Evolutionary conservation across 1,140 invertebrate species (phyloP).

Genomic region (Andricus grossulariae): DNA sequence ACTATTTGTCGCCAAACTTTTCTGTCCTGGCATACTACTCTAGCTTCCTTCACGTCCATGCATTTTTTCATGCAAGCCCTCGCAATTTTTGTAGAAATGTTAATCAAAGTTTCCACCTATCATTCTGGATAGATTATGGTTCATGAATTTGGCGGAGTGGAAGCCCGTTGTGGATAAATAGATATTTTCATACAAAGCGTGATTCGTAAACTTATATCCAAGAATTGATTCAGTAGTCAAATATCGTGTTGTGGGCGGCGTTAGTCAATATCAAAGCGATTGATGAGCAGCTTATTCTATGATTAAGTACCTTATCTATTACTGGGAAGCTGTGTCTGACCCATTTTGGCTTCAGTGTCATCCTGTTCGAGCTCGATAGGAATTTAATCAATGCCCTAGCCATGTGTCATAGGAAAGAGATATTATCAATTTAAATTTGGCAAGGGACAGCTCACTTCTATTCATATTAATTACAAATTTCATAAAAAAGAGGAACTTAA

Average conservation of each 20-base stretch:
- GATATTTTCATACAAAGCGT: neutral
- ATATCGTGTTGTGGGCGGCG: neutral
- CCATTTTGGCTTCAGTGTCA: constrained; percentile 49
- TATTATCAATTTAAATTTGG: constrained; percentile 10
- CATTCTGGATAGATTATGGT: too few species aligned
- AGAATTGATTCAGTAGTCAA: neutral
- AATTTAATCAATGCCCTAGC: constrained; percentile 51
- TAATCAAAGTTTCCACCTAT: too few species aligned
- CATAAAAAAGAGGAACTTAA: neutral
- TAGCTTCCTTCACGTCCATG: too few species aligned
- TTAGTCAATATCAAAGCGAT: constrained; percentile 46
- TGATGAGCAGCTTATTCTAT: constrained; percentile 53
- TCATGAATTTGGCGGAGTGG: too few species aligned
- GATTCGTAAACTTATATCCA: neutral
- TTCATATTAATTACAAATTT: neutral
- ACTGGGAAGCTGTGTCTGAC: constrained; percentile 50
- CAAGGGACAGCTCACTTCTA: neutral
- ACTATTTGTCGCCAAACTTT: too few species aligned
- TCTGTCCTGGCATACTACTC: too few species aligned
- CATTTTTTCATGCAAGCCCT: too few species aligned
- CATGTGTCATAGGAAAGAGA: neutral
- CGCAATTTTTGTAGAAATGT: too few species aligned
- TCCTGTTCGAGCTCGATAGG: constrained; percentile 49
- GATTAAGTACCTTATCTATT: constrained; percentile 57
- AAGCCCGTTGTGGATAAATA: too few species aligned